A percentile compares a stretch with the other conserved stretches of the same genome.
phyloP scores from a whole-genome alignment of 2,113 vertebrate species.

The Hippocampus barbouri region DNA sequence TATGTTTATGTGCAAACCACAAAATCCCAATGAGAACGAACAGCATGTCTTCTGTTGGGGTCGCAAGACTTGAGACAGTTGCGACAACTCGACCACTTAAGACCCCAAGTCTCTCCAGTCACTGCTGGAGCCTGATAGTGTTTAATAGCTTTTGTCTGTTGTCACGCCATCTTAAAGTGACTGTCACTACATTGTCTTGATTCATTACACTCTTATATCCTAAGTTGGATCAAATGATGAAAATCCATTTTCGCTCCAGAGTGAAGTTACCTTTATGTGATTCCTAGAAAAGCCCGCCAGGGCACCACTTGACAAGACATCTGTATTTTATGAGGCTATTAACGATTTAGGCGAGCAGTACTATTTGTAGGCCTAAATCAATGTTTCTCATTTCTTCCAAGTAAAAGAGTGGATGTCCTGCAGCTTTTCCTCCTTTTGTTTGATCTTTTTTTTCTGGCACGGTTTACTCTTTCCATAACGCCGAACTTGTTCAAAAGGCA shows the following conservation, averaged over 20 bases:
- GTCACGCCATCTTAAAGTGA: too few relatives aligned
- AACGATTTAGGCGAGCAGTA: conserved; percentile 53
- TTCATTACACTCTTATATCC: not conserved
- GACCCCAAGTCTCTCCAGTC: too few relatives aligned
- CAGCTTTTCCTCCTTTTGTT: conserved; percentile 57
- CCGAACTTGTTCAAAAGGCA: conserved; percentile 58
- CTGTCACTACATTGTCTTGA: not conserved
- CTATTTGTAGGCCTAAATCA: conserved; percentile 44
- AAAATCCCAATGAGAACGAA: too few relatives aligned
- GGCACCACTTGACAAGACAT: conserved; percentile 12
- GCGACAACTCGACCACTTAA: too few relatives aligned
- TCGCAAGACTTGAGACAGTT: too few relatives aligned
- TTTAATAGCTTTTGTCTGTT: too few relatives aligned
- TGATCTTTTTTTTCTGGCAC: conserved; percentile 58
- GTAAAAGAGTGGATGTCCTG: conserved; percentile 56
- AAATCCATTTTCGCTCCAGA: not conserved
- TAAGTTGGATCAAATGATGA: not conserved
- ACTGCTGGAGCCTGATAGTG: too few relatives aligned
- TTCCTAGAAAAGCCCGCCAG: conserved; percentile 8
- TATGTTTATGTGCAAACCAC: too few relatives aligned
- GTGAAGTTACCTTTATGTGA: conserved; percentile 17
- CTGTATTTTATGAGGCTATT: conserved; percentile 21
- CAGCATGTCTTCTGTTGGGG: too few relatives aligned
- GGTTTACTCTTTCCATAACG: conserved; percentile 47
- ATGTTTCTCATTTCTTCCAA: conserved; percentile 50